These are phyloP conservation scores for Allolobophora icterica DNA, from an alignment of 2,888 invertebrate species.

Conservation along the genomic window DNA sequence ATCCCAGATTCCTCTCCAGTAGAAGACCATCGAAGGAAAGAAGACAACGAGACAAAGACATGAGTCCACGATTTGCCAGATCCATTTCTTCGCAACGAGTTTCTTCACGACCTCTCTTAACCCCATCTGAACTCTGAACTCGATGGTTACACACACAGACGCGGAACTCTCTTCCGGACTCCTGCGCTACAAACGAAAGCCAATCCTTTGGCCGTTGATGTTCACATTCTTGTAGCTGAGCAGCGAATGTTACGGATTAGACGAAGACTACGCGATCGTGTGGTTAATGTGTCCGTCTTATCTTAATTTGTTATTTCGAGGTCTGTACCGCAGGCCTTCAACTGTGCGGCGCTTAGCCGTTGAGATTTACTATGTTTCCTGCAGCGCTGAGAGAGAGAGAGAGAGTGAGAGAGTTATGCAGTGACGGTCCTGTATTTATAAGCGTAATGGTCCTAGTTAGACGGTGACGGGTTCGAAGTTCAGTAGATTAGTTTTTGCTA, in stretches of 20 bases:
- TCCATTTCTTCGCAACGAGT: not conserved
- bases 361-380: not conserved
- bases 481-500: not conserved
- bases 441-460: not conserved
- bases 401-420: not conserved
- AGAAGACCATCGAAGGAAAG: slow-evolving; percentile 44
- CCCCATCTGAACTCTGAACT: not conserved
- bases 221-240: not conserved
- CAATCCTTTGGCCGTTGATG: not conserved
- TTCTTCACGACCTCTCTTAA: not conserved
- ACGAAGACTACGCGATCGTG: not conserved
- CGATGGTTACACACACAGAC: not conserved
- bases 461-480: not conserved
- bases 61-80: slow-evolving; percentile 34
- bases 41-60: slow-evolving; percentile 39
- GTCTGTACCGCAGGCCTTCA: not conserved
- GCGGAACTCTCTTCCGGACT: not conserved
- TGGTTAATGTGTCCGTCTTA: not conserved
- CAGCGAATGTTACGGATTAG: not conserved
- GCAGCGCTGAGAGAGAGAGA: not conserved
- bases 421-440: not conserved
- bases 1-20: slow-evolving; percentile 48
- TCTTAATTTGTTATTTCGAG: not conserved
- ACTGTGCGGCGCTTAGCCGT: not conserved
- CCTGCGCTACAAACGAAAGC: not conserved